Conservation (phyloP, 2,113 vertebrate genomes). For the Melanerpes formicivorus region DNA sequence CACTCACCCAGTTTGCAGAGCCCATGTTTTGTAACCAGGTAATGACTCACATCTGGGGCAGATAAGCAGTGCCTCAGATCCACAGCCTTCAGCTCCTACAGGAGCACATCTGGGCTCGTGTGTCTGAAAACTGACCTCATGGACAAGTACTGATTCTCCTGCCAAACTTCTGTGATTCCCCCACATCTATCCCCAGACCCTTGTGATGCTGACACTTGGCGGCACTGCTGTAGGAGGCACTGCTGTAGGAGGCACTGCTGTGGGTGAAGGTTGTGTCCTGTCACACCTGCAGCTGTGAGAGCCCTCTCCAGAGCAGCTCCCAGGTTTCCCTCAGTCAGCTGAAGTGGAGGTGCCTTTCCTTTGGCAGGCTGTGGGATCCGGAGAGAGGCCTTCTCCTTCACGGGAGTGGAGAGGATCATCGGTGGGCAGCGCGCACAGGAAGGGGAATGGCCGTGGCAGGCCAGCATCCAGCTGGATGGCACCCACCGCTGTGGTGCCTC, state of each 20-base stretch:
- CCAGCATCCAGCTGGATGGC: constrained; percentile 86
- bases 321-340: neutral
- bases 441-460: constrained; percentile 93
- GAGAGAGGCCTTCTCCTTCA: constrained; percentile 31
- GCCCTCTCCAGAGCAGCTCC: neutral
- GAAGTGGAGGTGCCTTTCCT: neutral
- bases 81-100: neutral
- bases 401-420: constrained; percentile 80
- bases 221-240: neutral
- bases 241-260: neutral
- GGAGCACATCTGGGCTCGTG: neutral
- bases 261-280: neutral
- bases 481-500: constrained; percentile 89
- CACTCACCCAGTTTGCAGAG: neutral
- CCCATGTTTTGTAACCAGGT: neutral
- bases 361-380: constrained; percentile 75
- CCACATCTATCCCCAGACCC: neutral
- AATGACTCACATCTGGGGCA: neutral
- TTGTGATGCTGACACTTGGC: neutral
- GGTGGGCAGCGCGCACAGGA: constrained; percentile 77
- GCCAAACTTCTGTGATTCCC: neutral
- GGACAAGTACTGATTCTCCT: neutral
- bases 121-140: neutral
- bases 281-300: neutral
- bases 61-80: neutral